phyloP scores from a whole-genome alignment of 2,113 vertebrate genomes.

The Odocoileus hemionus region DNA sequence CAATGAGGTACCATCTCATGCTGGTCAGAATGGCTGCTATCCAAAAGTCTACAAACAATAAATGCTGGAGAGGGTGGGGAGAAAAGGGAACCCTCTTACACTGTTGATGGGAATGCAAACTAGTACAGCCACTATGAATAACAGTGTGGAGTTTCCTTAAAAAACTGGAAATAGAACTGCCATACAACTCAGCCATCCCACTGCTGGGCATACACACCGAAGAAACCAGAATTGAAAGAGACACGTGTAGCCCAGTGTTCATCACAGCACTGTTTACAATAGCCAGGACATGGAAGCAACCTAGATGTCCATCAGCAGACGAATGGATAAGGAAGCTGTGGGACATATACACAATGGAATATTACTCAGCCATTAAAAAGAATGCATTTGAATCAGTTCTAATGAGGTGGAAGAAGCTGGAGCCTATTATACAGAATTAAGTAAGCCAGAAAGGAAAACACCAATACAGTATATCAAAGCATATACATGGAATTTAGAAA shows the following conservation, averaged over 20 bases:
- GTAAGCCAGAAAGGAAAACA: not conserved
- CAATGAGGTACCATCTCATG: not conserved
- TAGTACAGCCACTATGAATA: not conserved
- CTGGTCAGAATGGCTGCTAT: not conserved
- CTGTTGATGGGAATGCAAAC: not conserved
- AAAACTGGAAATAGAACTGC: not conserved
- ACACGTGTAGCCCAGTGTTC: not conserved
- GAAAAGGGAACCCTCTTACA: not conserved
- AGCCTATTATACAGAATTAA: not conserved
- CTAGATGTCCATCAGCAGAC: not conserved
- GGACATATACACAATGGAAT: not conserved
- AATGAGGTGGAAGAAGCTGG: not conserved
- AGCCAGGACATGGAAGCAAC: not conserved
- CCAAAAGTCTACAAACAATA: not conserved
- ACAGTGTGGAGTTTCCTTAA: not conserved
- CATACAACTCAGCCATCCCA: rapidly evolving
- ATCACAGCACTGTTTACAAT: not conserved
- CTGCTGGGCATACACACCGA: not conserved
- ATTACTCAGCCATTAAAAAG: not conserved
- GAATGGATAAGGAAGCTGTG: not conserved
- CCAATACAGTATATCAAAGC: not conserved
- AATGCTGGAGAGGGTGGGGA: not conserved
- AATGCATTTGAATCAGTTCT: not conserved
- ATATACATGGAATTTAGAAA: not conserved
- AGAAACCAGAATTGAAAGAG: not conserved